Conservation (phyloP, 2,888 invertebrate genomes). For the Hirtodrosophila alboralis region DNA sequence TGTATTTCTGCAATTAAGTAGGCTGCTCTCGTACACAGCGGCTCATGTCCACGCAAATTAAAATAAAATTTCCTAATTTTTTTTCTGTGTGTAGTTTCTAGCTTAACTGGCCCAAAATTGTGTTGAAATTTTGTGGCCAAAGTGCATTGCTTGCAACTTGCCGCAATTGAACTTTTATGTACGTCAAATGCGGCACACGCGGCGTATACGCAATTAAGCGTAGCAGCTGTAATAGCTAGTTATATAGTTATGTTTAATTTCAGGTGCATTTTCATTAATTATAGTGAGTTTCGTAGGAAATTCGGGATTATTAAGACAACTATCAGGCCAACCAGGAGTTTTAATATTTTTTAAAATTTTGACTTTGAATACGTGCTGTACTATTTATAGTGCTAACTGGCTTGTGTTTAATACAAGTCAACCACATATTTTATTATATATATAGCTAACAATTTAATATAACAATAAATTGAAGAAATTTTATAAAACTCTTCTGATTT, state of each 20-base stretch:
- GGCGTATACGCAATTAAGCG: conserved; percentile 73
- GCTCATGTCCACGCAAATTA: conserved; percentile 77
- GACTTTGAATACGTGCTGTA: too few relatives aligned
- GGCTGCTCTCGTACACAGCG: conserved; percentile 57
- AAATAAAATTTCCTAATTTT: conserved; percentile 72
- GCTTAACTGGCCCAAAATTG: conserved; percentile 48
- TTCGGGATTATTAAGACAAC: too few relatives aligned
- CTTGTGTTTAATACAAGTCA: too few relatives aligned
- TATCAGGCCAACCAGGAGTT: too few relatives aligned
- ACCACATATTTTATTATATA: too few relatives aligned
- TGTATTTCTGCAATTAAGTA: conserved; percentile 74
- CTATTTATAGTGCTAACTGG: too few relatives aligned
- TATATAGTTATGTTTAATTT: neutral
- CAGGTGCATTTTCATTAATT: too few relatives aligned
- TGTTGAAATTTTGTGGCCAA: conserved; percentile 57
- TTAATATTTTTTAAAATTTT: too few relatives aligned
- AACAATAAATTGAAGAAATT: too few relatives aligned
- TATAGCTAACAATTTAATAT: too few relatives aligned
- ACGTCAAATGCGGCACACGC: conserved; percentile 55
- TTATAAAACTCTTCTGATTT: too few relatives aligned
- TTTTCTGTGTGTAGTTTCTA: conserved; percentile 6
- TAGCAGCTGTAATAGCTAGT: conserved; percentile 23
- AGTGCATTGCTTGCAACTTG: conserved; percentile 59
- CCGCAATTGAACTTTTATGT: conserved; percentile 74
- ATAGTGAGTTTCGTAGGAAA: too few relatives aligned